These are phyloP conservation scores for Chionis minor DNA, from an alignment of 2,113 vertebrate species.

Conservation along the genomic window DNA sequence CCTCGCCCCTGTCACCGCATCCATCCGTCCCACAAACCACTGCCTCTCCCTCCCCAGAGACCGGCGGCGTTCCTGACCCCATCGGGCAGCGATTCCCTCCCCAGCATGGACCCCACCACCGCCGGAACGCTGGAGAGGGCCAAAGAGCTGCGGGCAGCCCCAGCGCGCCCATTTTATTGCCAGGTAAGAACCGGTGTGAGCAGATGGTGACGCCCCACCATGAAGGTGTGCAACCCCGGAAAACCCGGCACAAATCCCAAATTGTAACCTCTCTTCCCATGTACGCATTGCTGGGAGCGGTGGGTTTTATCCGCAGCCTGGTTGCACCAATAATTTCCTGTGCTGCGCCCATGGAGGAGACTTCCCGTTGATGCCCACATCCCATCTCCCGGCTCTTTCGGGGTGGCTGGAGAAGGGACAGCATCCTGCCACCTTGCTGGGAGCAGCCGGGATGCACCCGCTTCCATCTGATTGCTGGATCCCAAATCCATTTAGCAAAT, in stretches of 20 bases:
- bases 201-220: fast-evolving
- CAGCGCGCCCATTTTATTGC: fast-evolving
- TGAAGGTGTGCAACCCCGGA: fast-evolving
- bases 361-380: fast-evolving
- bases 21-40: not conserved
- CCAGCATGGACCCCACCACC: conserved; percentile 3
- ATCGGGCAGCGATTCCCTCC: not conserved
- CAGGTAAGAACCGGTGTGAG: not conserved
- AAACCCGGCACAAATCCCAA: not conserved
- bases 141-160: not conserved
- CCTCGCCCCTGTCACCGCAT: not conserved
- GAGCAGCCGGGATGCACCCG: not conserved
- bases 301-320: not conserved
- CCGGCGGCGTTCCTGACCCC: conserved; percentile 46
- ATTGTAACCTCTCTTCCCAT: not conserved
- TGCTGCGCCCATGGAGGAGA: not conserved
- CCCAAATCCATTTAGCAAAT: not conserved
- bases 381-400: fast-evolving
- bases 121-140: not conserved
- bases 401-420: not conserved
- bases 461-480: not conserved
- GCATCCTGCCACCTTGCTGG: not conserved
- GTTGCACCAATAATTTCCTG: too few relatives aligned
- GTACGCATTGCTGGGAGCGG: fast-evolving
- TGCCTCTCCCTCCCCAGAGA: conserved; percentile 24